A percentile compares a stretch with the other conserved stretches of the same genome.
These are phyloP conservation scores for Acanthurus tractus DNA, from an alignment of 2,797 vertebrate species.

Conservation along the genomic window DNA sequence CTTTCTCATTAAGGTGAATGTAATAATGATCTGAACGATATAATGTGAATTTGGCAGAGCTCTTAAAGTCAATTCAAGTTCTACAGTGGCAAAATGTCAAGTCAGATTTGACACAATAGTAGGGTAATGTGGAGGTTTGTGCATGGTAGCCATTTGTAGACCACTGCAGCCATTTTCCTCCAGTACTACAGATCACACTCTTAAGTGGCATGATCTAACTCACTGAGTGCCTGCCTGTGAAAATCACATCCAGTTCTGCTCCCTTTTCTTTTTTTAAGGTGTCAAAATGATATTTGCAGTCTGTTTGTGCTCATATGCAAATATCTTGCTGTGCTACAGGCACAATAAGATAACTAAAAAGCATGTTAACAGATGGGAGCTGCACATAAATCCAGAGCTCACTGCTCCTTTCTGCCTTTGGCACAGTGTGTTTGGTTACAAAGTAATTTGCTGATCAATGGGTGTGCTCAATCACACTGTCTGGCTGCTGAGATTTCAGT, in stretches of 20 bases:
- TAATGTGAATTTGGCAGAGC: background rate
- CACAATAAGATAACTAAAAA: slow-evolving; percentile 44
- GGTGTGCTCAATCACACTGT: slow-evolving; percentile 45
- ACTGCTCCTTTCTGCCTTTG: slow-evolving; percentile 39
- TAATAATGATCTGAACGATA: background rate
- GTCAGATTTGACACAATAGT: background rate
- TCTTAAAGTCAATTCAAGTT: slow-evolving; percentile 10
- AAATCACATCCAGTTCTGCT: slow-evolving; percentile 40
- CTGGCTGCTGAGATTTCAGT: slow-evolving; percentile 43
- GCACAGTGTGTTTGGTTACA: slow-evolving; percentile 32
- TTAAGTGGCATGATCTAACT: slow-evolving; percentile 37
- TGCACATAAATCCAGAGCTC: slow-evolving; percentile 41
- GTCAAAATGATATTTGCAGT: slow-evolving; percentile 55
- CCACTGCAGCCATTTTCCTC: slow-evolving; percentile 28
- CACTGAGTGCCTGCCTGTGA: slow-evolving; percentile 28
- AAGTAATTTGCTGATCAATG: slow-evolving; percentile 60
- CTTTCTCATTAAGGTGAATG: background rate
- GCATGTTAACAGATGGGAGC: slow-evolving; percentile 54
- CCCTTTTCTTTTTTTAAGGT: slow-evolving; percentile 17
- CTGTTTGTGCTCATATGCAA: slow-evolving; percentile 47
- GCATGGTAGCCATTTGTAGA: background rate
- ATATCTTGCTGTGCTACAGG: slow-evolving; percentile 40
- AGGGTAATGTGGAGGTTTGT: background rate
- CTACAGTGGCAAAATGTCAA: background rate
- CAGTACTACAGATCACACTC: slow-evolving; percentile 27